Evolutionary conservation across 2,797 vertebrate genomes (phyloP).

Genomic region (Spinus pinus): DNA sequence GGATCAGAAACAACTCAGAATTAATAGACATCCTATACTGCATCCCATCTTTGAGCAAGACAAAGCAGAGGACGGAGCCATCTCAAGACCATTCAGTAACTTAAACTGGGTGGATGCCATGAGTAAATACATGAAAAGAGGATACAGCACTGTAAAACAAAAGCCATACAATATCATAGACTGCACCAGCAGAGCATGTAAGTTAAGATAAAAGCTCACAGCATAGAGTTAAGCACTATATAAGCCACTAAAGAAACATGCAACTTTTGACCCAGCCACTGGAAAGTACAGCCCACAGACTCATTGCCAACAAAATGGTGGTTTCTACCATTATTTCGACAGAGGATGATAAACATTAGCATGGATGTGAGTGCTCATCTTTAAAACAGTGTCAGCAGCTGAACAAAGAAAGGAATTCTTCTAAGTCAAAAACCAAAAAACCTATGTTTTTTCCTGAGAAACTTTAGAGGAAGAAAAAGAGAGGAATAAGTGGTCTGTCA

Average conservation of each 20-base stretch:
- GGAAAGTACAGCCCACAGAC: neutral
- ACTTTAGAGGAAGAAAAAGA: neutral
- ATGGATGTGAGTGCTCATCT: neutral
- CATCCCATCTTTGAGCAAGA: neutral
- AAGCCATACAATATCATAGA: neutral
- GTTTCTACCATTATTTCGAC: neutral
- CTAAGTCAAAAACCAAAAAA: neutral
- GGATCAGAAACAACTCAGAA: neutral
- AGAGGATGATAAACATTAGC: neutral
- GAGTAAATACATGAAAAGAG: neutral
- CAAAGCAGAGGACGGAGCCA: neutral
- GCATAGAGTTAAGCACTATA: neutral
- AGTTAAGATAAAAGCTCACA: neutral
- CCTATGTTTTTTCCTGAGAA: neutral
- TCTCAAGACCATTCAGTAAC: neutral
- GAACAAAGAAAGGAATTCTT: neutral
- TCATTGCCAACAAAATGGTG: neutral
- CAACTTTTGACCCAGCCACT: neutral
- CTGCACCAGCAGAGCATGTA: neutral
- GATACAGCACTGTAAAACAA: neutral
- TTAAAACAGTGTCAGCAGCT: neutral
- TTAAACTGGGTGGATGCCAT: neutral
- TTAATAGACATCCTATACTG: neutral
- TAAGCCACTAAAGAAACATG: neutral
- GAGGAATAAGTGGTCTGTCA: neutral